These are phyloP conservation scores for Poeciliopsis turneri DNA, from an alignment of 2,797 vertebrate genomes.

Conservation along the genomic window DNA sequence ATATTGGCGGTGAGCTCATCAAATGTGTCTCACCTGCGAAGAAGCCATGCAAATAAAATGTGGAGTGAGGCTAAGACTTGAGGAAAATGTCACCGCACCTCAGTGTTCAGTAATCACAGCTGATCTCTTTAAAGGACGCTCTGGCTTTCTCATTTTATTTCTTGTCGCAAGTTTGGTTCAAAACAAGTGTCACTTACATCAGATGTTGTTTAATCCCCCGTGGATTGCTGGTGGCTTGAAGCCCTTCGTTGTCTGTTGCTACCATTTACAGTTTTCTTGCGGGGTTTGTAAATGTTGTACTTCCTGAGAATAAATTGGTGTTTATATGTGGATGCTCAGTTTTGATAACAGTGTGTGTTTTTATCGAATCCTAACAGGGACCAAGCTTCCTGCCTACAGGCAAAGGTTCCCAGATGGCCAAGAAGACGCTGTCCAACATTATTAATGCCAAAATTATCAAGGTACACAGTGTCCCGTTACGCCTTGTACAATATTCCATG, in stretches of 20 bases:
- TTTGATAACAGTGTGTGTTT: constrained; percentile 46
- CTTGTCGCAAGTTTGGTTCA: constrained; percentile 19
- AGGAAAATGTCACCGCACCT: constrained; percentile 25
- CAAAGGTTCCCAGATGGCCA: constrained; percentile 45
- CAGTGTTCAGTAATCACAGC: constrained; percentile 18
- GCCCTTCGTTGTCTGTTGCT: constrained; percentile 17
- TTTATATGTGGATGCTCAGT: constrained; percentile 35
- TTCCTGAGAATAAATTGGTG: constrained; percentile 18
- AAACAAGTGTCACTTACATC: constrained; percentile 30
- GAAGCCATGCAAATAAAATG: background rate
- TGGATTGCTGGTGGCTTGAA: background rate
- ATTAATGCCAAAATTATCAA: constrained; percentile 84
- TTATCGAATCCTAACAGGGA: constrained; percentile 77
- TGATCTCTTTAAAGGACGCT: constrained; percentile 21
- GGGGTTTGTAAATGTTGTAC: constrained; percentile 6
- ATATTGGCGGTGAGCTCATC: constrained; percentile 5
- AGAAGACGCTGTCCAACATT: constrained; percentile 70
- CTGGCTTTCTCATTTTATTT: constrained; percentile 10
- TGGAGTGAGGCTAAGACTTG: background rate
- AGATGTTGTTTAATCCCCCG: constrained; percentile 23
- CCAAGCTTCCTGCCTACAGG: constrained; percentile 57
- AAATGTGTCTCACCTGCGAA: constrained; percentile 2
- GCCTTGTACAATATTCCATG: constrained; percentile 15
- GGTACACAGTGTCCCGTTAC: constrained; percentile 76
- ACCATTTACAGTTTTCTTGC: constrained; percentile 27